Percentiles rank a stretch among this genome's conserved stretches.
Conservation (phyloP, 2,113 vertebrate species). For the Beaufortia kweichowensis region DNA sequence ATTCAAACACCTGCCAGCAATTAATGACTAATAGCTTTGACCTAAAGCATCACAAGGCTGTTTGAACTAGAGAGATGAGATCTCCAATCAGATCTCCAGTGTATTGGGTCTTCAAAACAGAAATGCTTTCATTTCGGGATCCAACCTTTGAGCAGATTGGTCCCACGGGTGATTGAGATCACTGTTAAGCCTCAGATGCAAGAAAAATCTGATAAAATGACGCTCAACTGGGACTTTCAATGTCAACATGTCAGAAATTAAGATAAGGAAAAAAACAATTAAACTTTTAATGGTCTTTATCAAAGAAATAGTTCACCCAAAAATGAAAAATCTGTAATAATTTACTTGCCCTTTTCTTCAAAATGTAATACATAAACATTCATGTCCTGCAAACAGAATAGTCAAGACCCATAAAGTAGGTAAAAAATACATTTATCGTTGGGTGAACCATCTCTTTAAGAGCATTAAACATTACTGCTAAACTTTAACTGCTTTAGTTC, state of each 20-base stretch:
- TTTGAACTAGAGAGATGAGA: conserved; percentile 20
- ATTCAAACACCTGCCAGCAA: conserved; percentile 48
- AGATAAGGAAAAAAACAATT: too few relatives aligned
- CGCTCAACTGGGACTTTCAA: not conserved
- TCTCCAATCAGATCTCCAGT: conserved; percentile 6
- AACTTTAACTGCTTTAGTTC: not conserved
- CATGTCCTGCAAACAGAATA: too few relatives aligned
- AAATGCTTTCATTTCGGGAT: not conserved
- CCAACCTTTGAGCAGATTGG: not conserved
- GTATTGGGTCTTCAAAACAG: conserved; percentile 3
- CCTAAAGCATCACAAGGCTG: not conserved
- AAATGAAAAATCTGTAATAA: too few relatives aligned
- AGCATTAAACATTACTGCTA: too few relatives aligned
- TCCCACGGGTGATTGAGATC: conserved; percentile 17
- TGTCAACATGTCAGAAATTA: too few relatives aligned
- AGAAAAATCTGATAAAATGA: not conserved
- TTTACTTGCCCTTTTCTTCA: too few relatives aligned
- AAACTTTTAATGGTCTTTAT: too few relatives aligned
- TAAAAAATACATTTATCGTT: too few relatives aligned
- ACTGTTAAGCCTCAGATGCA: conserved; percentile 12
- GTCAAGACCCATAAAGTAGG: too few relatives aligned
- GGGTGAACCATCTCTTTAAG: too few relatives aligned
- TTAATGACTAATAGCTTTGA: conserved; percentile 52
- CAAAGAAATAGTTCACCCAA: too few relatives aligned
- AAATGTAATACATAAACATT: too few relatives aligned